Evolutionary conservation across 2,113 vertebrate genomes (phyloP), one percentile per base, ranked within the genome.

Genomic region (Typhlomys cinereus): DNA sequence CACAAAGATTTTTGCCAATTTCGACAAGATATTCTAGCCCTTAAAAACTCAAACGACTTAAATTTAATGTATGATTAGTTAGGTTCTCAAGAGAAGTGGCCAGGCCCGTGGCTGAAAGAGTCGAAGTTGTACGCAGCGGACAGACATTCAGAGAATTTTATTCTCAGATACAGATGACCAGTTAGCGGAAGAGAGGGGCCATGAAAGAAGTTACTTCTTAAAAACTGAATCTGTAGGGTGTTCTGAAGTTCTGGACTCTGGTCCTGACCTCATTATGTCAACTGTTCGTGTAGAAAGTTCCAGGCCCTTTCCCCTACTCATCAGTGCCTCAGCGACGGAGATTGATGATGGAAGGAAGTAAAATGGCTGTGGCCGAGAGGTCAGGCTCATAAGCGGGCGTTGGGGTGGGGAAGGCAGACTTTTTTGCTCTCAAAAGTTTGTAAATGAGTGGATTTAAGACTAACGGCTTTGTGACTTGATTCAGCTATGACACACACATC

Each of bases 1-100:
- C 80, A 83, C n/a, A 93, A 95, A 93, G 61, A 85, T 84, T 92
- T 80, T 93, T 44, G 78, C 93, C 85, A 76, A 91, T 95, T 95
- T 89, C 92, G 71, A 73, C 44, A 94, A 95, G 93, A 78, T 85
- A 89, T 23, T 90, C 44, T 87, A 75, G 39, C 39, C 46, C 46
- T 94, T 86, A 76, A 75, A 90, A 39, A 67, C 41, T 59, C 54
- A 31, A 78, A 73, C 29, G 44, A 86, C 59, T 84, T 73, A 34
- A 12, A 76, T 25, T 88, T 81, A 85, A 90, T 85, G 67, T 12
- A n/a, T 79, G 7, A 59, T 84, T 10, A n/a, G 21, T 83, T 84
- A 66, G 15, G 0, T 69, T 71, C 50, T 50, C 14, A 74, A 78
- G 23, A 59, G 39, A 54, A 64, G 46, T 86, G 23, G 39, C 39